Percentiles rank a stretch among this genome's conserved stretches.
phyloP scores from a whole-genome alignment of 2,113 vertebrate species.

The Donacobius atricapilla region DNA sequence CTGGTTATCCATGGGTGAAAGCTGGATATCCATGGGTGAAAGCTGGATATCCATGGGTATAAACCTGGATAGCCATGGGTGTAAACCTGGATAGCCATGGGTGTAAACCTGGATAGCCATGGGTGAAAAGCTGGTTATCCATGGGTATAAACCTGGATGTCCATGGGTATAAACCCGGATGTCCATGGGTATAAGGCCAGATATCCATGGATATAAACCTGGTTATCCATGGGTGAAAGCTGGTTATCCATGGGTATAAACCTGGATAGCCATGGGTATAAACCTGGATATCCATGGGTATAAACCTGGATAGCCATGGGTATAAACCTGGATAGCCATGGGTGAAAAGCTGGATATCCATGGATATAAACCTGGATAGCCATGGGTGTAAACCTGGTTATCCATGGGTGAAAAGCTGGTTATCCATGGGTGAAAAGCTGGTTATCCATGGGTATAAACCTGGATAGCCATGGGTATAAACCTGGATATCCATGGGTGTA shows the following conservation, averaged over 20 bases:
- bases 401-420: background rate
- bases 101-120: too few species aligned
- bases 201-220: background rate
- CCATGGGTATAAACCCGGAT: background rate
- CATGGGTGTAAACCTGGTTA: background rate
- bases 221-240: too few species aligned
- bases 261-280: too few species aligned
- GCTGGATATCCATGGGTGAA: too few species aligned
- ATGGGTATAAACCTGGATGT: background rate
- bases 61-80: too few species aligned
- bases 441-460: background rate
- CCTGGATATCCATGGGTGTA: background rate
- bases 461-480: background rate
- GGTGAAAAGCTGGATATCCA: background rate
- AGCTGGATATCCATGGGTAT: background rate
- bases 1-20: too few species aligned
- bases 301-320: too few species aligned
- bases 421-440: too few species aligned
- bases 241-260: too few species aligned
- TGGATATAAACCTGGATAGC: too few species aligned
- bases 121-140: background rate
- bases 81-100: background rate
- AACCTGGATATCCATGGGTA: background rate
- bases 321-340: background rate
- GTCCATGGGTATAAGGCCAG: background rate